These are phyloP conservation scores for Phalacrocorax aristotelis DNA, from an alignment of 2,113 vertebrate genomes.

Conservation along the genomic window DNA sequence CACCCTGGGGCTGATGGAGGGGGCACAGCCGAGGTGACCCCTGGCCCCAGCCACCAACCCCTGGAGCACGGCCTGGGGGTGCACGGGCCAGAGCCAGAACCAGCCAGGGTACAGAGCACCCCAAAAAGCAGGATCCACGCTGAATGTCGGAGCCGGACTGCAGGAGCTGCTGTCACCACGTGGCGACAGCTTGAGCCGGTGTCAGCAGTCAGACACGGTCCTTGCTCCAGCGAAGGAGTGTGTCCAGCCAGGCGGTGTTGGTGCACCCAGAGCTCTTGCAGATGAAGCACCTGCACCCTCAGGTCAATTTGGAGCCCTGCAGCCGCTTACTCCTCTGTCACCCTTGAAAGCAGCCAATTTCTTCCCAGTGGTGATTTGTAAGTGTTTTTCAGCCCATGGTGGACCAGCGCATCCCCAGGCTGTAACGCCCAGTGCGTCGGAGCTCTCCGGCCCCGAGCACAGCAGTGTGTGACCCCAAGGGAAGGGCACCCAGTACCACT, in stretches of 20 bases:
- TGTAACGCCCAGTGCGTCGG: accelerated
- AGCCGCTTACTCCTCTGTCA: neutral
- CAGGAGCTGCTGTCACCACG: accelerated
- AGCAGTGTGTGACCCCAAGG: neutral
- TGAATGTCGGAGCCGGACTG: accelerated
- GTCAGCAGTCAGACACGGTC: neutral
- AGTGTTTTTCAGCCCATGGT: neutral
- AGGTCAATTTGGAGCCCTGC: neutral
- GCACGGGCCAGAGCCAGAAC: too few species aligned
- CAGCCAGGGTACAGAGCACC: too few species aligned
- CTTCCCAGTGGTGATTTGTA: neutral
- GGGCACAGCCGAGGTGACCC: too few species aligned
- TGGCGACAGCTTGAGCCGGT: accelerated
- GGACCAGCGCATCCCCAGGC: accelerated
- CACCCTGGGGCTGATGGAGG: neutral
- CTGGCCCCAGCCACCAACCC: too few species aligned
- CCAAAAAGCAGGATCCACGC: neutral
- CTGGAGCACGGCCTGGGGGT: too few species aligned
- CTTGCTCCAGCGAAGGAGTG: accelerated
- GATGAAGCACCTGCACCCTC: neutral
- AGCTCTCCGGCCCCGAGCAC: neutral
- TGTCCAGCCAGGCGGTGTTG: neutral
- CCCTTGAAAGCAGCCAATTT: accelerated
- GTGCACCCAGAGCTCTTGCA: neutral
- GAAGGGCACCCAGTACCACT: neutral